phyloP scores from a whole-genome alignment of 2,113 vertebrate species.

The Pao palembangensis region DNA sequence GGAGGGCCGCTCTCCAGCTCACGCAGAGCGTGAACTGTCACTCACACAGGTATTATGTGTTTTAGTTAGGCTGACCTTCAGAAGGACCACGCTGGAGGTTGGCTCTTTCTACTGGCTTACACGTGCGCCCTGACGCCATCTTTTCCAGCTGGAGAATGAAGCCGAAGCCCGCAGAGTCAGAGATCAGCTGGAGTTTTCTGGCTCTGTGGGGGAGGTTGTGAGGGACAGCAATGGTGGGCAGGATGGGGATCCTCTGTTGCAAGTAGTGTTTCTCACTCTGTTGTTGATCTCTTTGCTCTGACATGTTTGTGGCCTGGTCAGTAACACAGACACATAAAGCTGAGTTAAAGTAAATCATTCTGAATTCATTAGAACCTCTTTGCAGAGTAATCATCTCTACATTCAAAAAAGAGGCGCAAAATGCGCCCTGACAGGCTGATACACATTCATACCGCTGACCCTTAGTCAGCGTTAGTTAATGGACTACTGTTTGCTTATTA shows the following conservation, averaged over 20 bases:
- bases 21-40: slow-evolving; percentile 82
- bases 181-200: slow-evolving; percentile 72
- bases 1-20: slow-evolving; percentile 79
- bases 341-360: background rate
- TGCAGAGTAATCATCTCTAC: background rate
- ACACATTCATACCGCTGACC: slow-evolving; percentile 5
- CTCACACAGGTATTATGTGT: background rate
- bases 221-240: slow-evolving; percentile 76
- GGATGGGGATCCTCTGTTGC: slow-evolving; percentile 68
- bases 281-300: no score
- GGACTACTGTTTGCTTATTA: slow-evolving; percentile 43
- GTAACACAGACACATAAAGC: background rate
- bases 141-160: slow-evolving; percentile 83
- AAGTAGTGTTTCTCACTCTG: slow-evolving; percentile 77
- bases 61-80: background rate
- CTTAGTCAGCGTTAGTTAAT: slow-evolving; percentile 43
- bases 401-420: background rate
- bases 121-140: slow-evolving; percentile 52
- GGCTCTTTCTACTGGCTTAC: slow-evolving; percentile 60
- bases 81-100: background rate
- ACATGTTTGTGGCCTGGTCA: background rate
- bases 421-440: slow-evolving; percentile 3
- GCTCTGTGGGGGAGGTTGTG: slow-evolving; percentile 77
- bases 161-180: slow-evolving; percentile 77
- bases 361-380: slow-evolving; percentile 6